Evolutionary conservation across 2,113 vertebrate species (phyloP).

Genomic region (Serilophus lunatus): DNA sequence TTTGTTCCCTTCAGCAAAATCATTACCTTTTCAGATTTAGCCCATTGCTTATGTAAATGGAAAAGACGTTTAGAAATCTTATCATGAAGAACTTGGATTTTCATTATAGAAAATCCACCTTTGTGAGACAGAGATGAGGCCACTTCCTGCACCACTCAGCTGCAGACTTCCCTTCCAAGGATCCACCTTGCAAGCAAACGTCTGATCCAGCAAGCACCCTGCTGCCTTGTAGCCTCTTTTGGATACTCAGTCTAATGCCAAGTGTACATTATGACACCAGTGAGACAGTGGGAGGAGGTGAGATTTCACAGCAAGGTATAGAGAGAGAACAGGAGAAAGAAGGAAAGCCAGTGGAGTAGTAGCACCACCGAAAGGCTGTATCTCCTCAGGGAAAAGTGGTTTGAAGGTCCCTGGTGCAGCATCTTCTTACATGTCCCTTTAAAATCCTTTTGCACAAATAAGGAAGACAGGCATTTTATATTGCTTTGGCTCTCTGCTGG

Average conservation of each 20-base stretch:
- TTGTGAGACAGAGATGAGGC: neutral
- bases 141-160: neutral
- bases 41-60: neutral
- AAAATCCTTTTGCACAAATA: neutral
- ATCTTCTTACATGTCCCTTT: neutral
- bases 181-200: neutral
- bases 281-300: constrained; percentile 18
- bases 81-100: neutral
- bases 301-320: neutral
- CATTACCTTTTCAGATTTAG: neutral
- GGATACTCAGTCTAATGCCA: neutral
- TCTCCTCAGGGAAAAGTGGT: neutral
- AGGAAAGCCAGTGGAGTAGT: neutral
- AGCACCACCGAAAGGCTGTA: neutral
- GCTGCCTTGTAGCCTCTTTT: neutral
- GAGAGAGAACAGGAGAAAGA: neutral
- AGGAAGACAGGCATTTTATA: neutral
- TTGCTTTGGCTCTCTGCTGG: neutral
- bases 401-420: neutral
- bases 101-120: neutral
- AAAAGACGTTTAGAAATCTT: neutral
- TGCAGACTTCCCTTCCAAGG: neutral
- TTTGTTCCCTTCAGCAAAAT: neutral
- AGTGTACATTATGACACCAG: neutral
- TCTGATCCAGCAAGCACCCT: neutral